Evolutionary conservation across 2,113 vertebrate genomes (phyloP).

Genomic region (Aythya baeri): DNA sequence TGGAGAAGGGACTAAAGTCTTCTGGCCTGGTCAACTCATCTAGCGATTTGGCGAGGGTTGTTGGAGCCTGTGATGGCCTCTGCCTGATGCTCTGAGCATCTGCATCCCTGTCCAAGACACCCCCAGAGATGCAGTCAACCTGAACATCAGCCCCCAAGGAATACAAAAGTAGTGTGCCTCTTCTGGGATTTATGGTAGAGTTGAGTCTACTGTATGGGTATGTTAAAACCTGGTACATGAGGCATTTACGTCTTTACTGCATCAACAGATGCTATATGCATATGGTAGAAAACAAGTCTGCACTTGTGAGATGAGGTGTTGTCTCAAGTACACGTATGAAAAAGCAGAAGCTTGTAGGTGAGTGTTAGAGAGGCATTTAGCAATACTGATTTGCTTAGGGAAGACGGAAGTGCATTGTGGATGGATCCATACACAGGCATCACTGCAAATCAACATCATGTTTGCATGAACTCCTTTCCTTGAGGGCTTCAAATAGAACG

Average conservation of each 20-base stretch:
- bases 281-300: not conserved
- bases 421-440: not conserved
- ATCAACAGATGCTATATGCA: not conserved
- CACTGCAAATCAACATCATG: not conserved
- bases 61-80: not conserved
- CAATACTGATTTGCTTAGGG: not conserved
- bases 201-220: not conserved
- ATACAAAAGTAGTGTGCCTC: not conserved
- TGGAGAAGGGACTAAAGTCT: not conserved
- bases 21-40: not conserved
- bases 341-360: not conserved
- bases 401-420: not conserved
- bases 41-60: not conserved
- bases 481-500: not conserved
- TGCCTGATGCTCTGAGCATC: accelerated
- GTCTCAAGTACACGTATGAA: not conserved
- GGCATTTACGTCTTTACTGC: not conserved
- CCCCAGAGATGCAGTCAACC: not conserved
- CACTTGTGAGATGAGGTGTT: not conserved
- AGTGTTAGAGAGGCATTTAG: not conserved
- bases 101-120: too few species aligned
- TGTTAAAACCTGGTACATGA: not conserved
- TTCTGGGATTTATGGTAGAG: not conserved
- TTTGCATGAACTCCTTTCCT: not conserved
- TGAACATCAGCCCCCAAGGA: not conserved